Evolutionary conservation across 2,113 vertebrate species (phyloP).

Genomic region (Lagopus leucura): DNA sequence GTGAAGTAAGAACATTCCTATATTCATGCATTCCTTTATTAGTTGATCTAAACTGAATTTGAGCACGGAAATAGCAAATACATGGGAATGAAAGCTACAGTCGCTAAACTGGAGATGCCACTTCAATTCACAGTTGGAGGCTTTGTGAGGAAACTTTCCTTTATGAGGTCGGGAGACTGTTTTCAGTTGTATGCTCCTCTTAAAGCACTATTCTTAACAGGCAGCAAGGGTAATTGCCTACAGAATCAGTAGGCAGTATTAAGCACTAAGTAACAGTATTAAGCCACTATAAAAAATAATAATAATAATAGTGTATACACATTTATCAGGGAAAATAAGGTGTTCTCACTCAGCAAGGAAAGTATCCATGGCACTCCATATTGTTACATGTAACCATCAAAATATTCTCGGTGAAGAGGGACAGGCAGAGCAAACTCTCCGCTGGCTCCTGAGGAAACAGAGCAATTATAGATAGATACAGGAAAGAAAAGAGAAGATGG

Average conservation of each 20-base stretch:
- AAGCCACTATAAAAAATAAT: background rate
- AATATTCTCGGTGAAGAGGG: background rate
- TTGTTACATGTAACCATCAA: background rate
- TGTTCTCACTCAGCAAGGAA: background rate
- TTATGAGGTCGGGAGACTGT: fast-evolving
- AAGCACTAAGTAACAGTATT: background rate
- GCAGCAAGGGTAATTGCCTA: background rate
- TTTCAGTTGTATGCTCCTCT: background rate
- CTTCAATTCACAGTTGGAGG: background rate
- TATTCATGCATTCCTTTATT: background rate
- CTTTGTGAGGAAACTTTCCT: background rate
- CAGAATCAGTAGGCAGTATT: background rate
- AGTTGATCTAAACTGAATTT: background rate
- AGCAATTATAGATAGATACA: background rate
- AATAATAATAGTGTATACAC: background rate
- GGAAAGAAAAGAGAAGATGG: background rate
- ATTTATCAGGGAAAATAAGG: background rate
- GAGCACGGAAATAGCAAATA: background rate
- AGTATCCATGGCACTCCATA: background rate
- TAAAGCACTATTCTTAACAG: background rate
- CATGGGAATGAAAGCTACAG: background rate
- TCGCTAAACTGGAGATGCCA: background rate
- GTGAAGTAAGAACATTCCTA: background rate
- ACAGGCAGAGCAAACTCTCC: background rate
- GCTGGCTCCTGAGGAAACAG: background rate